Base-by-base conservation (phyloP, 2,888 invertebrate genomes). In the Zeuzera pyrina region DNA sequence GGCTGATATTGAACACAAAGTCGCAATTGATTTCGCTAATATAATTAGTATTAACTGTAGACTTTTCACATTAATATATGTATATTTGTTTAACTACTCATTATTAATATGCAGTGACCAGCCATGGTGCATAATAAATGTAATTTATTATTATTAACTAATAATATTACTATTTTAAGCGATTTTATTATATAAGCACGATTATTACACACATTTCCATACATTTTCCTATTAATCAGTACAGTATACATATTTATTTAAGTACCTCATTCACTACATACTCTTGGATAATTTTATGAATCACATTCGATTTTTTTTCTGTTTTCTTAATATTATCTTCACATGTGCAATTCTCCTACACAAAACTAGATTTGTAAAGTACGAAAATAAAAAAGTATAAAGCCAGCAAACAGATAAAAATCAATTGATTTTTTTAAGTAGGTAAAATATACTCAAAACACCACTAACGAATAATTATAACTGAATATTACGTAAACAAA, bases 261-360 rank as follows among this genome's bases (percentile, higher is more conserved):
- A n/a, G n/a, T n/a, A n/a, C n/a, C n/a, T n/a, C n/a, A n/a, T n/a
- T n/a, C n/a, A n/a, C n/a, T n/a, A n/a, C n/a, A n/a, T n/a, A 53
- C 41, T 12, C 39, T 41, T 48, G 53, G 49, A 62, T 65, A 65
- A 63, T 56, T 53, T 57, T 64, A 64, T 67, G 71, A 72, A 72
- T 71, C 72, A 72, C 72, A 72, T 72, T 72, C n/a, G n/a, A n/a
- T n/a, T 52, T 48, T 46, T 59, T 63, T 54, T 54, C 48, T 44
- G 49, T 35, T 34, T n/a, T 44, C 52, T 55, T 58, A 58, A 36
- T 43, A 52, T 55, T 52, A 56, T 41, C 39, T 49, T 46, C 39
- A 45, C 34, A 36, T 44, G 47, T 43, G 46, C 39, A 44, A 45
- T 33, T 38, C 45, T 44, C 40, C 37, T 45, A 59, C 52, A 54